Evolutionary conservation across 2,113 vertebrate species (phyloP), one percentile per base, ranked within the genome.

Genomic region (Oncorhynchus clarkii): DNA sequence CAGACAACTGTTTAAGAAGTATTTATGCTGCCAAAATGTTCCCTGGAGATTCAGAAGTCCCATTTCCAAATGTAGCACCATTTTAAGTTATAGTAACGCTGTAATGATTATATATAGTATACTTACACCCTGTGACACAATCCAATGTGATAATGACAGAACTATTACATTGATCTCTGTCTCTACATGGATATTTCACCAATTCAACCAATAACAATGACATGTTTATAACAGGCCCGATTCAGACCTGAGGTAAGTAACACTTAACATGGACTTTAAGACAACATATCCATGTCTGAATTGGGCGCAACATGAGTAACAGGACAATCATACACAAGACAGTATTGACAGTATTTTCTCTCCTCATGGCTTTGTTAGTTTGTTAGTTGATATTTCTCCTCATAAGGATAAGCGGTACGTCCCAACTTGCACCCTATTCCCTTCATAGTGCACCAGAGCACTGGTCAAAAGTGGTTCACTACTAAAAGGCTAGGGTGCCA

Each of bases 191-290:
- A n/a, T 48, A 65, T 49, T 11, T 74, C 13, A 49, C n/a, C 24
- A 22, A 4, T 4, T 71, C 71, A 11, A 14, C 31, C 65, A 79
- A 77, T 7, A 80, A 82, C 85, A 88, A 89, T 82, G 62, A 85
- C 85, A 87, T 76, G 77, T 69, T 77, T 85, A 85, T 84, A 87
- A 88, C 59, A 62, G 18, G n/a, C 7, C 18, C 4, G 18, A 14
- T 57, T 88, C 87, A 80, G 75, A 82, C 67, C 29, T 72, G 20
- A 14, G 78, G 7, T 20, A 57, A 57, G 8, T 45, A 45, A 45
- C 9, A 45, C 8, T 45, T 11, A 45, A 45, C 8, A 39, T 39
- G 39, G 8, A 39, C 7, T 39, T 39, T 39, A 45, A 45, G 39
- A 11, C 39, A 45, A 45, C 39, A 2, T 45, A 9, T 45, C 2